These are phyloP conservation scores for Junonia oenone DNA, from an alignment of 2,888 invertebrate genomes.

Conservation along the genomic window DNA sequence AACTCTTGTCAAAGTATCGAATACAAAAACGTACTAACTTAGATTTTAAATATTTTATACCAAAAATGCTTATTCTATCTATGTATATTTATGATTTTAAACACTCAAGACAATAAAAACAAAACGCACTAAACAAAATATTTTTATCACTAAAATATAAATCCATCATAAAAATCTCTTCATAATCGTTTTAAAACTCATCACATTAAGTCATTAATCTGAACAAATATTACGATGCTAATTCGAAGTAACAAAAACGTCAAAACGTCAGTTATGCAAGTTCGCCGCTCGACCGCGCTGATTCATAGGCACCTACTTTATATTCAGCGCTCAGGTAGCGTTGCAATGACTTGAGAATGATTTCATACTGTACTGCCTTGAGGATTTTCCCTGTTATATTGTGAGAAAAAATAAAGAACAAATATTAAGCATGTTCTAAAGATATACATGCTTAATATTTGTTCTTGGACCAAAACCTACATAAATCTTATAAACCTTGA, in stretches of 20 bases:
- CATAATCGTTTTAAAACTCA: neutral
- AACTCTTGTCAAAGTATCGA: neutral
- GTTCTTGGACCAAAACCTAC: too few relatives aligned
- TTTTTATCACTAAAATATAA: too few relatives aligned
- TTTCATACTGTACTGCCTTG: conserved; percentile 23
- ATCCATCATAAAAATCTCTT: too few relatives aligned
- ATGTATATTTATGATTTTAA: too few relatives aligned
- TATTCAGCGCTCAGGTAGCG: conserved; percentile 17
- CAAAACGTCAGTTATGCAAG: conserved; percentile 21
- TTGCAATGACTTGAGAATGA: conserved; percentile 19
- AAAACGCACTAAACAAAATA: too few relatives aligned
- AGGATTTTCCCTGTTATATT: conserved; percentile 16
- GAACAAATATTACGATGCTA: neutral
- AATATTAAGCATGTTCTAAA: too few relatives aligned
- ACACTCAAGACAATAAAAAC: too few relatives aligned
- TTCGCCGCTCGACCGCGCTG: conserved; percentile 17
- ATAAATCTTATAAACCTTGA: too few relatives aligned
- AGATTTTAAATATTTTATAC: neutral
- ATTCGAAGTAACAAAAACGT: neutral
- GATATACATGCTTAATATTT: too few relatives aligned
- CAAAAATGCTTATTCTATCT: neutral
- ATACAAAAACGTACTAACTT: neutral
- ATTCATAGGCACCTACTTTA: conserved; percentile 29
- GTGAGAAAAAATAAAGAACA: too few relatives aligned
- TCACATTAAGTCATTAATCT: neutral